phyloP scores from a whole-genome alignment of 2,113 vertebrate genomes.

The Rhea pennata region DNA sequence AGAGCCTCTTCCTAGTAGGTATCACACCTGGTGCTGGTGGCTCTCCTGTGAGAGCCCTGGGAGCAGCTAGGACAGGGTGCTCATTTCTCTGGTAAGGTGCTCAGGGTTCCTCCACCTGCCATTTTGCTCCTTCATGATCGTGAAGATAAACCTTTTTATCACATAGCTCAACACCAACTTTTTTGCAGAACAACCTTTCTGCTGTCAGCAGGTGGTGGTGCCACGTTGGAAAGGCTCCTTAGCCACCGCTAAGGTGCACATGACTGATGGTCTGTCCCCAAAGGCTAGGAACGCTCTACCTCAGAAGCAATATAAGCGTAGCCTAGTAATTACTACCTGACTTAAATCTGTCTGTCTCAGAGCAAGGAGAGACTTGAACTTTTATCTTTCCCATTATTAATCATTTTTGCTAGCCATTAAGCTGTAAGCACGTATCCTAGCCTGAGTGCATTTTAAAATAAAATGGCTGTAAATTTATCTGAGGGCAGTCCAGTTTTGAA shows the following conservation, averaged over 20 bases:
- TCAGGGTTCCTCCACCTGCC: not conserved
- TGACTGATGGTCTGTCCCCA: too few relatives aligned
- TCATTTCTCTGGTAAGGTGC: not conserved
- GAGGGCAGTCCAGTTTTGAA: not conserved
- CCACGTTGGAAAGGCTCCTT: not conserved
- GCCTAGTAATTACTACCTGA: not conserved
- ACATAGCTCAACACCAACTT: not conserved
- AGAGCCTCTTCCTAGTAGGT: not conserved
- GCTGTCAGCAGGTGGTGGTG: not conserved
- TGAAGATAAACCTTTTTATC: not conserved
- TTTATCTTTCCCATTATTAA: not conserved
- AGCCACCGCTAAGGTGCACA: too few relatives aligned
- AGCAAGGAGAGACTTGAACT: not conserved
- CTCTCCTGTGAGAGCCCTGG: not conserved
- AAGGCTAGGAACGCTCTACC: not conserved
- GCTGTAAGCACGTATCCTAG: not conserved
- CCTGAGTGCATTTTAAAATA: not conserved
- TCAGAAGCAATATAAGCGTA: rapidly evolving
- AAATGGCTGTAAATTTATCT: not conserved
- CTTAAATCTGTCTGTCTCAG: not conserved
- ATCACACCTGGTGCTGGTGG: not conserved
- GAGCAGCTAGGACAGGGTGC: not conserved
- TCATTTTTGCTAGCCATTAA: not conserved
- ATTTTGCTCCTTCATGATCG: not conserved
- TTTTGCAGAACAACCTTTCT: not conserved